These are phyloP conservation scores for Conopomorpha cramerella DNA, from an alignment of 1,140 invertebrate genomes.

Conservation along the genomic window DNA sequence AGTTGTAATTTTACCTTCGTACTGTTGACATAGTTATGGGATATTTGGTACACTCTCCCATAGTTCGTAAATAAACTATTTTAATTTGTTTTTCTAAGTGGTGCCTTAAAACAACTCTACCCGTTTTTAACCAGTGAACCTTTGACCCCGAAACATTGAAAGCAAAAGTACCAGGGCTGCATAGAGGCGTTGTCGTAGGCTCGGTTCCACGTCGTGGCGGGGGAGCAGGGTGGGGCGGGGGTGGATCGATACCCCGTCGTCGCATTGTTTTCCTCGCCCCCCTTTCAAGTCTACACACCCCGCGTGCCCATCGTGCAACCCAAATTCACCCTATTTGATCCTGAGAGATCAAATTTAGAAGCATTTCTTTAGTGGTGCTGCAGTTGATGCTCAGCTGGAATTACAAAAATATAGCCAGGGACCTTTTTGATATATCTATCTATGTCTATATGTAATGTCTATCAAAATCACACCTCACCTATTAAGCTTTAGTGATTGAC, in stretches of 20 bases:
- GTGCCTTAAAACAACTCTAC: too few species aligned
- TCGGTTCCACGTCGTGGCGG: slow-evolving; percentile 12
- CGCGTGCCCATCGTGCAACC: slow-evolving; percentile 17
- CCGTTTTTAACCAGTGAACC: too few species aligned
- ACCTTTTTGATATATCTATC: too few species aligned
- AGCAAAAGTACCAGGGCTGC: slow-evolving; percentile 44
- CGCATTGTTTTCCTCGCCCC: slow-evolving; percentile 34
- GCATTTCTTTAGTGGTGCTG: slow-evolving; percentile 43
- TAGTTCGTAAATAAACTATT: too few species aligned
- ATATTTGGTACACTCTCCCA: too few species aligned
- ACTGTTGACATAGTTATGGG: too few species aligned
- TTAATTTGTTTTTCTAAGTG: too few species aligned
- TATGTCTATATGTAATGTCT: too few species aligned
- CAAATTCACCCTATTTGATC: slow-evolving; percentile 42
- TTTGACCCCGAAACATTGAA: slow-evolving; percentile 12
- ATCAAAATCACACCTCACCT: too few species aligned
- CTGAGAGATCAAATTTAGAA: slow-evolving; percentile 31
- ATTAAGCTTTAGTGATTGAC: too few species aligned
- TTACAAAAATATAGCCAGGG: too few species aligned
- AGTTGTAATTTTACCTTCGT: too few species aligned
- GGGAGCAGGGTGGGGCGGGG: slow-evolving; percentile 30
- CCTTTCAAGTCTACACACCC: slow-evolving; percentile 5
- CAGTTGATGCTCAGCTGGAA: slow-evolving; percentile 10
- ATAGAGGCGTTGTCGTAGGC: slow-evolving; percentile 20
- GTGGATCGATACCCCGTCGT: slow-evolving; percentile 49